Conservation (phyloP, 1,140 invertebrate genomes). For the Ceratitis capitata region DNA sequence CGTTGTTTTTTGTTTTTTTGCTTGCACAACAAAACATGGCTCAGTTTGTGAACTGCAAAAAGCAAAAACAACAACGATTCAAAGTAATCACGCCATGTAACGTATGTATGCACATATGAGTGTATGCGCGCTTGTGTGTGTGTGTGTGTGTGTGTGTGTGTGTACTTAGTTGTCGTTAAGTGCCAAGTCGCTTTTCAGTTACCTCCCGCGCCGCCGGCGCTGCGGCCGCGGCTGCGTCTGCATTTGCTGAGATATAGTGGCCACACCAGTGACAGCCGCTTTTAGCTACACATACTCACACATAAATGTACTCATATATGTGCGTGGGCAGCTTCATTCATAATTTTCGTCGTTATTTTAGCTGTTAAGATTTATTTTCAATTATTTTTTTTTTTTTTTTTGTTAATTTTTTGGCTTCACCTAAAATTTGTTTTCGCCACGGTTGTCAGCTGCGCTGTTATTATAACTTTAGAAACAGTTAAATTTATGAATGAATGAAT, state of each 20-base stretch:
- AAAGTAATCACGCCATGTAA: not conserved
- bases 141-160: too few species aligned
- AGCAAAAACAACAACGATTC: not conserved
- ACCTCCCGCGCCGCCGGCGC: not conserved
- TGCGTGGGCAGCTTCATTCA: slow-evolving; percentile 26
- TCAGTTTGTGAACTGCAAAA: not conserved
- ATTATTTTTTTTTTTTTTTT: not conserved
- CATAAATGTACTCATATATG: not conserved
- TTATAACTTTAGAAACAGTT: slow-evolving; percentile 25
- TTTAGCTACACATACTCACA: too few species aligned
- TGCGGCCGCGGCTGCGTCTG: too few species aligned
- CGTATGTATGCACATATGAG: too few species aligned
- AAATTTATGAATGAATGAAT: slow-evolving; percentile 29
- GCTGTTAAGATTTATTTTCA: not conserved
- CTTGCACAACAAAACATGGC: not conserved
- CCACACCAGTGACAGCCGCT: not conserved
- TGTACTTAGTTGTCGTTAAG: not conserved
- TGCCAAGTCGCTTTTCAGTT: not conserved
- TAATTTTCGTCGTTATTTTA: slow-evolving; percentile 1
- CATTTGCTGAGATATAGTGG: too few species aligned
- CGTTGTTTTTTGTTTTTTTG: too few species aligned
- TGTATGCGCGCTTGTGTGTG: too few species aligned
- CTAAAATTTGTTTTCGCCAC: not conserved
- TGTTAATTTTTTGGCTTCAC: not conserved
- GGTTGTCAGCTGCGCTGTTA: not conserved